A percentile compares a stretch with the other conserved stretches of the same genome.
These are phyloP conservation scores for Petrolisthes manimaculis DNA, from an alignment of 2,888 invertebrate species.

Conservation along the genomic window DNA sequence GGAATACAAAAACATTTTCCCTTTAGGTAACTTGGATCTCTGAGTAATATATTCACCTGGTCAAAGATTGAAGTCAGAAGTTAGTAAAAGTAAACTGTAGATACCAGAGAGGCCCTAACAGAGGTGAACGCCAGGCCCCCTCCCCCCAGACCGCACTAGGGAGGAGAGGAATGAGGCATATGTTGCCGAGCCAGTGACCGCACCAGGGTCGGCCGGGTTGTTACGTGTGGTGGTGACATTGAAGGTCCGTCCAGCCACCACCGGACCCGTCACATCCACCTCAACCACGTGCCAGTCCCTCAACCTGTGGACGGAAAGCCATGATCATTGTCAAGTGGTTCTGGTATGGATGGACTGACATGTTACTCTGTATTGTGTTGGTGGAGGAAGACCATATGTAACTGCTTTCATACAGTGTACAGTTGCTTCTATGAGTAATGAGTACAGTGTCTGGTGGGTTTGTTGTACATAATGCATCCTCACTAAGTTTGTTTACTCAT, in stretches of 20 bases:
- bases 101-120: constrained; percentile 56
- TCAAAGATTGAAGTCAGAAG: background rate
- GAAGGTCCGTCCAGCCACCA: constrained; percentile 57
- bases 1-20: no score
- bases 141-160: constrained; percentile 68
- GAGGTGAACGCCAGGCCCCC: constrained; percentile 67
- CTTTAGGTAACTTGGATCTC: background rate
- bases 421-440: no score
- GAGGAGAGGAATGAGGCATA: constrained; percentile 73
- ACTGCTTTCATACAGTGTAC: no score
- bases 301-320: constrained; percentile 68
- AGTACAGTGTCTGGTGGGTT: no score
- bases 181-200: constrained; percentile 73
- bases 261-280: constrained; percentile 71
- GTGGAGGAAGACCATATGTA: no score
- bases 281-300: constrained; percentile 73
- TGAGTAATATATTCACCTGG: background rate
- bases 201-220: constrained; percentile 73
- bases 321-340: no score
- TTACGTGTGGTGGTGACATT: constrained; percentile 70
- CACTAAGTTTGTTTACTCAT: no score
- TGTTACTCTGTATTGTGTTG: no score
- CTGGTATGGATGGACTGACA: no score
- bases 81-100: background rate
- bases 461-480: no score